Evolutionary conservation across 2,113 vertebrate genomes (phyloP), one percentile per base, ranked within the genome.

Genomic region (Maccullochella peelii): DNA sequence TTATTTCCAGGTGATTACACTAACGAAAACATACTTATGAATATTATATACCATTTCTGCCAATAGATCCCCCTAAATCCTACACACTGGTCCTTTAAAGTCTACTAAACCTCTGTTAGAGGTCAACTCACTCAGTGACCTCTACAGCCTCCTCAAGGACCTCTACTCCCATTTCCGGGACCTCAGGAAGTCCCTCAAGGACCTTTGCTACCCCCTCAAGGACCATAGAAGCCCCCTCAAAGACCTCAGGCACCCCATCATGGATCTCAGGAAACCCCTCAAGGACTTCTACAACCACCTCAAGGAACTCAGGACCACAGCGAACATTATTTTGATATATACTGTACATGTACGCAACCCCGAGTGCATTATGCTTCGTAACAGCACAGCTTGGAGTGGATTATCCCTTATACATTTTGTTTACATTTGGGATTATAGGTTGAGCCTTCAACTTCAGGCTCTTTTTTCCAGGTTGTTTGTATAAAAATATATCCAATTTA

Each of bases 401-500:
- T 59, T 74, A 36, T 49, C 30, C 72, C 6, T 74, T 30, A 47
- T 74, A 61, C 18, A 61, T 61, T 49, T 49, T 73, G 25, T 27
- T 40, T 55, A 72, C 52, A 72, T 57, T 57, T 15, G 59, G 20
- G 25, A 59, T 42, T 12, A 44, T n/a, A 30, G 23, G 25, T 42
- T 44, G 27, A 16, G 3, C n/a, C 54, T 55, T 55, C 11, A 25
- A 57, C 11, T 27, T 58, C 47, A 50, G 47, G 47, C 33, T 33
- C 16, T 50, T 18, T 30, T 30, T 59, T 27, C 8, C 15, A 33
- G 27, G 1, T 18, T 33, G 40, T 40, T 36, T 40, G 20, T 42
- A 1, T 36, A 52, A 76, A 63, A 27, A 65, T 25, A 50, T 12
- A 36, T 38, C 8, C 14, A 75, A 38, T 36, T 44, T 49, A 36